These are phyloP conservation scores for Bagarius yarrelli DNA, from an alignment of 2,113 vertebrate genomes.

Conservation along the genomic window DNA sequence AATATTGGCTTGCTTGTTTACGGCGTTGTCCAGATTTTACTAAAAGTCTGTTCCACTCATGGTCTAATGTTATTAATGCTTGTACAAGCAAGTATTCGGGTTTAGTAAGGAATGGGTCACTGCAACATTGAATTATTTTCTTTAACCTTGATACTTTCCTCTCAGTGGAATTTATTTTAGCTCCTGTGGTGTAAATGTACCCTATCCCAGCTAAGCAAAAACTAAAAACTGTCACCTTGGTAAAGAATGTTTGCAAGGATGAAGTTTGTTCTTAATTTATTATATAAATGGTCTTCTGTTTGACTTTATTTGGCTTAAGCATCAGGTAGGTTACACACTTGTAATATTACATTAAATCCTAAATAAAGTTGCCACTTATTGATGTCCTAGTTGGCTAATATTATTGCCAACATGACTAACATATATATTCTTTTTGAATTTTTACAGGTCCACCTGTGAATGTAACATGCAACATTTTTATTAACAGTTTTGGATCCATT, in stretches of 20 bases:
- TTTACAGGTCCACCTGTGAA: slow-evolving; percentile 91
- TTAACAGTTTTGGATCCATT: slow-evolving; percentile 99
- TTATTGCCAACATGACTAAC: slow-evolving; percentile 29
- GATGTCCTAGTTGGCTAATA: neutral
- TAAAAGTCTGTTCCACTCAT: slow-evolving; percentile 37
- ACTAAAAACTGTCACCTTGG: slow-evolving; percentile 29
- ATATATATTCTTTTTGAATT: slow-evolving; percentile 36
- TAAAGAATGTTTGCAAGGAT: neutral
- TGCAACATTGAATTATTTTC: slow-evolving; percentile 48
- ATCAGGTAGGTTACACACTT: slow-evolving; percentile 35
- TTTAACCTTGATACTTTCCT: slow-evolving; percentile 54
- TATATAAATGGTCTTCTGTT: neutral
- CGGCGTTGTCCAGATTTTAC: slow-evolving; percentile 42
- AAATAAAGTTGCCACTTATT: slow-evolving; percentile 23
- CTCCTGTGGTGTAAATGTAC: slow-evolving; percentile 17
- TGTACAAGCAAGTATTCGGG: slow-evolving; percentile 54
- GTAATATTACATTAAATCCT: neutral
- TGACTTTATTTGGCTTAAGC: slow-evolving; percentile 9
- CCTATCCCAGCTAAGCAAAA: neutral
- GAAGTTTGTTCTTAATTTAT: neutral
- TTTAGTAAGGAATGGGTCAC: slow-evolving; percentile 43
- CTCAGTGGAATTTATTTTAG: slow-evolving; percentile 51
- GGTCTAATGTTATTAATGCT: slow-evolving; percentile 60
- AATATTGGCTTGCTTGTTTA: slow-evolving; percentile 37
- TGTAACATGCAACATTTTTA: slow-evolving; percentile 99